These are phyloP conservation scores for Probaryconus sp. DNA, from an alignment of 1,140 invertebrate species.

Conservation along the genomic window DNA sequence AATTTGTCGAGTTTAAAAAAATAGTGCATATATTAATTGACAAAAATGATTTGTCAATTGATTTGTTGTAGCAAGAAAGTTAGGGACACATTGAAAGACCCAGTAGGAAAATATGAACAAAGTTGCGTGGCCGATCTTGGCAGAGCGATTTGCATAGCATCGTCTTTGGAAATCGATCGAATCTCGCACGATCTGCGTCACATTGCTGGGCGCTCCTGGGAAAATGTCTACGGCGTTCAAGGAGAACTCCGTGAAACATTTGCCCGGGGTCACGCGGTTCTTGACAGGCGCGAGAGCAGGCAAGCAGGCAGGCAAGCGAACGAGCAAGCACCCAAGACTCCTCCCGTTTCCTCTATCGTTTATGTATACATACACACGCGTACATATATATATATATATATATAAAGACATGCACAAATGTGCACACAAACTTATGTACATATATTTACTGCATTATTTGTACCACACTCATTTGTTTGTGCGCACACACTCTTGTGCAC, in stretches of 20 bases:
- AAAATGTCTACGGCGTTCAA: conserved; percentile 61
- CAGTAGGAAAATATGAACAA: conserved; percentile 20
- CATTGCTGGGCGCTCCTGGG: conserved; percentile 57
- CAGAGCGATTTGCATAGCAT: conserved; percentile 41
- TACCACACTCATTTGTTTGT: conserved; percentile 24
- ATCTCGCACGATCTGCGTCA: conserved; percentile 54
- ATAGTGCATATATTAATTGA: too few species aligned
- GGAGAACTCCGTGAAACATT: conserved; percentile 62
- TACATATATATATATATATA: not conserved
- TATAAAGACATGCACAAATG: not conserved
- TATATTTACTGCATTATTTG: conserved; percentile 20
- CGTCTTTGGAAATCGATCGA: conserved; percentile 51
- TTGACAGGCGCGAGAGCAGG: conserved; percentile 63
- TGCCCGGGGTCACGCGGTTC: conserved; percentile 62
- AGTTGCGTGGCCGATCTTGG: too few species aligned
- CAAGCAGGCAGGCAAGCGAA: conserved; percentile 48
- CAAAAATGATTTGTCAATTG: too few species aligned
- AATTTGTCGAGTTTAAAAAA: too few species aligned
- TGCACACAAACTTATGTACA: conserved; percentile 19
- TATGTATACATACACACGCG: conserved; percentile 13
- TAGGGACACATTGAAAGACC: too few species aligned
- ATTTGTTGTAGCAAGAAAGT: too few species aligned
- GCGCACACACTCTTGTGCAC: conserved; percentile 5
- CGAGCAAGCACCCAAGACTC: conserved; percentile 54
- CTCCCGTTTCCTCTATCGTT: conserved; percentile 55